Base-by-base conservation (phyloP, 2,113 vertebrate species). In the Plectropomus leopardus region DNA sequence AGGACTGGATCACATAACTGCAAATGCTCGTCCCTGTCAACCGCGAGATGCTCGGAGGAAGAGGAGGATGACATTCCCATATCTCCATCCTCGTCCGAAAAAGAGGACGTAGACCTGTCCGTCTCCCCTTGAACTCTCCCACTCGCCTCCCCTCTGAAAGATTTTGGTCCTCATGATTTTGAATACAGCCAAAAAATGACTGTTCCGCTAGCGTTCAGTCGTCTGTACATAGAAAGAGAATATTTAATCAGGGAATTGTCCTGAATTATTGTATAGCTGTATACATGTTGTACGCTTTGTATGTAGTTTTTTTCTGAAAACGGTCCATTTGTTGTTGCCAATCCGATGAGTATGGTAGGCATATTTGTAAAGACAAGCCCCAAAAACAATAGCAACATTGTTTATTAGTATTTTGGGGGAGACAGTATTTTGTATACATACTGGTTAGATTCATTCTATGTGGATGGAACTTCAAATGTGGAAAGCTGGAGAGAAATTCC, bases 71-170 rank as follows among this genome's bases (percentile, higher is more conserved):
- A 98, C 90, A 93, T 96, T 77, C 96, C 97, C 54, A 95, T 97
- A 93, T 99, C 98, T 32, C 97, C 98, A 3, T 98, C 97, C 55
- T 98, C 97, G 17, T 99, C 97, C 19, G 98, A 96, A 55, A 99
- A 99, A 88, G 98, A 99, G 72, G 98, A 99, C 78, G 96, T 96
- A 83, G 96, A 97, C 83, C 95, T 99, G 80, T 95, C 97, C 3
- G 95, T 97, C 58, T 98, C 97, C 28, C 97, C 98, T 1, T 95
- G 91, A 95, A 89, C 87, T 70, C 65, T 24, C 36, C 36, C 36
- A n/a, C 16, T 17, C 11, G 32, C 47, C 50, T 51, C 59, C 61
- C 67, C 14, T 51, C 28, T 57, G 58, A 85, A 89, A 86, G 70
- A 83, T 86, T 88, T 84, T 81, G 65, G 58, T 89, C 87, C 75